A percentile compares a stretch with the other conserved stretches of the same genome.
phyloP scores from a whole-genome alignment of 1,140 invertebrate genomes.

The Lordiphosa mommai region DNA sequence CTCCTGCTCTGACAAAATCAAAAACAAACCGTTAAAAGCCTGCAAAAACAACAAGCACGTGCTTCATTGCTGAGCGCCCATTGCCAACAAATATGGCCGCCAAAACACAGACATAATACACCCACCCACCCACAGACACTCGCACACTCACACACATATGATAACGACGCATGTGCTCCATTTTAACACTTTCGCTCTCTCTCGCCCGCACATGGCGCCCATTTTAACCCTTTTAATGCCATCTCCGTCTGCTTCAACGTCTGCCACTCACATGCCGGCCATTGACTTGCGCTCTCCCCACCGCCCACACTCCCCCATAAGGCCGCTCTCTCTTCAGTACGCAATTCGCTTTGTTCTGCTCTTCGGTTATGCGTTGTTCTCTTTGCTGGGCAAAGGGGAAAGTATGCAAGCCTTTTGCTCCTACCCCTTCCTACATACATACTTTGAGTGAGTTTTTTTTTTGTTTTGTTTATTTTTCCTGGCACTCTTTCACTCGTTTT shows the following conservation, averaged over 20 bases:
- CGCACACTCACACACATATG: slow-evolving; percentile 5
- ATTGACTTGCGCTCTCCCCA: slow-evolving; percentile 49
- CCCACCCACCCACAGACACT: slow-evolving; percentile 2
- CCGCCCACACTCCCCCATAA: not conserved
- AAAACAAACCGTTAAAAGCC: slow-evolving; percentile 5
- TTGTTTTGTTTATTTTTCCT: not conserved
- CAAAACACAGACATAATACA: slow-evolving; percentile 37
- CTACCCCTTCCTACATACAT: slow-evolving; percentile 46
- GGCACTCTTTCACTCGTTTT: slow-evolving; percentile 20
- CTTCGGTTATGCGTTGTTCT: slow-evolving; percentile 26
- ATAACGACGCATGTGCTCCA: slow-evolving; percentile 69
- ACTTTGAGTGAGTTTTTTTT: slow-evolving; percentile 53
- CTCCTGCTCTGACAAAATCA: not conserved
- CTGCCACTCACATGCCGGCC: slow-evolving; percentile 50
- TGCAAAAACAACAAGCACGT: slow-evolving; percentile 38
- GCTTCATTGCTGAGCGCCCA: slow-evolving; percentile 37
- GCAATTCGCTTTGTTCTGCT: slow-evolving; percentile 34
- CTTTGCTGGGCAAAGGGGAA: slow-evolving; percentile 49
- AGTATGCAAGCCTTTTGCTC: slow-evolving; percentile 25
- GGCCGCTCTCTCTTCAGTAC: slow-evolving; percentile 23
- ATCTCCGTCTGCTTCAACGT: slow-evolving; percentile 69
- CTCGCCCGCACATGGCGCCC: slow-evolving; percentile 59
- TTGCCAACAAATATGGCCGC: slow-evolving; percentile 59
- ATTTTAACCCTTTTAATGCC: slow-evolving; percentile 77
- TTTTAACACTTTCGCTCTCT: slow-evolving; percentile 78